A percentile compares a stretch with the other conserved stretches of the same genome.
phyloP scores from a whole-genome alignment of 1,140 invertebrate species.

The Drosophila navojoa region DNA sequence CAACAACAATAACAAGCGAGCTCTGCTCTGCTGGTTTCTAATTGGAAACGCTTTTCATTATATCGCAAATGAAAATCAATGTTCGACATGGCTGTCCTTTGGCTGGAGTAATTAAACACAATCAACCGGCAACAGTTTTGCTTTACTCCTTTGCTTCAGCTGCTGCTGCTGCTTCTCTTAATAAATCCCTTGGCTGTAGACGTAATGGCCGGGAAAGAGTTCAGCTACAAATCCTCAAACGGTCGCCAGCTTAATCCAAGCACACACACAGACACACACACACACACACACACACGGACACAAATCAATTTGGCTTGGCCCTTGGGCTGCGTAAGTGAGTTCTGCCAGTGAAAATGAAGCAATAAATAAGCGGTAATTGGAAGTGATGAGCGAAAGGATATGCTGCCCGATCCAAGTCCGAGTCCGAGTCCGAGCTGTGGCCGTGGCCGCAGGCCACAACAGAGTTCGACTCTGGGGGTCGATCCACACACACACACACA shows the following conservation, averaged over 20 bases:
- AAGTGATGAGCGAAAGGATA: conserved; percentile 71
- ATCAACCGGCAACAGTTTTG: conserved; percentile 41
- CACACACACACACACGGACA: conserved; percentile 45
- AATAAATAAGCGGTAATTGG: conserved; percentile 79
- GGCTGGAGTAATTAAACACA: conserved; percentile 77
- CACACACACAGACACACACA: conserved; percentile 43
- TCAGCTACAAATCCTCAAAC: conserved; percentile 32
- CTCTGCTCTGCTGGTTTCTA: conserved; percentile 51
- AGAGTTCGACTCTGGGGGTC: neutral
- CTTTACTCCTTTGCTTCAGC: neutral
- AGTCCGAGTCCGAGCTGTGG: neutral
- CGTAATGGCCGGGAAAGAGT: conserved; percentile 21
- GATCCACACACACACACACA: conserved; percentile 1
- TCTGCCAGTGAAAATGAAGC: conserved; percentile 50
- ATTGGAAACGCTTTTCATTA: conserved; percentile 65
- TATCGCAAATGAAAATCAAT: conserved; percentile 52
- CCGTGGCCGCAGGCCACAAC: conserved; percentile 19
- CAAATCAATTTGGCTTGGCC: conserved; percentile 68
- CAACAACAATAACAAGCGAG: conserved; percentile 2
- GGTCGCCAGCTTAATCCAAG: conserved; percentile 50
- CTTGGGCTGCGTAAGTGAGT: conserved; percentile 8
- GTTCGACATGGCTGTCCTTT: conserved; percentile 37
- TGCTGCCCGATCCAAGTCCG: conserved; percentile 23
- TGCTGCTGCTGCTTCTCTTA: conserved; percentile 9
- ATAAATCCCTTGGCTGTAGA: conserved; percentile 34